Conservation (phyloP, 2,888 invertebrate genomes). For the Teleiodes luculella region DNA sequence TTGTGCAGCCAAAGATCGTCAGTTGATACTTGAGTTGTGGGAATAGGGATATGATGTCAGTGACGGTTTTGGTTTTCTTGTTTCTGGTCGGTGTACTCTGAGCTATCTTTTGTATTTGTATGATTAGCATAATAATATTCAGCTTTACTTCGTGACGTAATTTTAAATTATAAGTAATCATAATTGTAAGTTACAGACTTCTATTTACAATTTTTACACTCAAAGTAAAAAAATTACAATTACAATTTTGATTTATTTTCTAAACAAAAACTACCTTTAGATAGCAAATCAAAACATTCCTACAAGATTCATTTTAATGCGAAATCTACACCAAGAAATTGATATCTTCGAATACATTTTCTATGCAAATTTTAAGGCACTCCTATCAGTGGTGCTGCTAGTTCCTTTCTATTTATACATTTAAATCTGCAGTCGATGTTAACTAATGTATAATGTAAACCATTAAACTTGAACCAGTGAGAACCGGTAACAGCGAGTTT, state of each 20-base stretch:
- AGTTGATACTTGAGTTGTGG: slow-evolving; percentile 52
- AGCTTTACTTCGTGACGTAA: neutral
- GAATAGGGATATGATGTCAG: slow-evolving; percentile 66
- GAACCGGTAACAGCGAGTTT: slow-evolving; percentile 48
- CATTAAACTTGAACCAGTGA: slow-evolving; percentile 40
- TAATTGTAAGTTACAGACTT: no score
- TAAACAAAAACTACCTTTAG: neutral
- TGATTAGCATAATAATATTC: neutral
- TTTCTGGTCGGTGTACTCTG: slow-evolving; percentile 2
- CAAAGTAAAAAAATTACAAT: no score
- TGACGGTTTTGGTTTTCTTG: slow-evolving; percentile 14
- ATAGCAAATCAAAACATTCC: neutral
- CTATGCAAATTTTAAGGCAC: slow-evolving; percentile 2
- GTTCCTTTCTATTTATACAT: slow-evolving; percentile 9
- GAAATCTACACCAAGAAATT: slow-evolving; percentile 3
- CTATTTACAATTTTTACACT: no score
- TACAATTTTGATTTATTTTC: no score
- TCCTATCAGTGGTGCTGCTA: neutral
- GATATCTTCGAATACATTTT: slow-evolving; percentile 6
- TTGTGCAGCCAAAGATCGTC: slow-evolving; percentile 50
- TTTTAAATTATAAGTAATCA: no score
- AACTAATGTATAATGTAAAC: slow-evolving; percentile 18
- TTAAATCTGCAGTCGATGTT: slow-evolving; percentile 13
- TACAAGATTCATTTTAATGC: neutral
- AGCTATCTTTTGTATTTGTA: slow-evolving; percentile 1